phyloP scores from a whole-genome alignment of 2,113 vertebrate species.

The Chaetorhynchus papuensis region DNA sequence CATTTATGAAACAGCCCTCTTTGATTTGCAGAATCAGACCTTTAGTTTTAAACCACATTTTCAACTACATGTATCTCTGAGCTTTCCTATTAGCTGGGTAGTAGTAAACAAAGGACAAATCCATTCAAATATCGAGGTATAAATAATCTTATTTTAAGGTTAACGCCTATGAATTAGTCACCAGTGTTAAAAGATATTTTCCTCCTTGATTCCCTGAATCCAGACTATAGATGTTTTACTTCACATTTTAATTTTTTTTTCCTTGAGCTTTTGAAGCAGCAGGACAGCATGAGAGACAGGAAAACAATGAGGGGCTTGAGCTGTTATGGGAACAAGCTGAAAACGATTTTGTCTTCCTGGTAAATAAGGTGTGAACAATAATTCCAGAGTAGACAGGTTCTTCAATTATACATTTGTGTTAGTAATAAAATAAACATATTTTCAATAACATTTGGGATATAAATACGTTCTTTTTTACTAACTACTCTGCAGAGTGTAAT shows the following conservation, averaged over 20 bases:
- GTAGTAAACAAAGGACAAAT: background rate
- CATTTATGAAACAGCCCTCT: background rate
- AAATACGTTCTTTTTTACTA: constrained; percentile 57
- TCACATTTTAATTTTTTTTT: background rate
- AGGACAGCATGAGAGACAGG: background rate
- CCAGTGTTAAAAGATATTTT: background rate
- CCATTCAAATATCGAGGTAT: background rate
- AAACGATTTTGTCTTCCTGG: constrained; percentile 29
- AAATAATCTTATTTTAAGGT: constrained; percentile 4
- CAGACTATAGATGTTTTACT: background rate
- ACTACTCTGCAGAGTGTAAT: constrained; percentile 8
- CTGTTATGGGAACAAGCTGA: constrained; percentile 10
- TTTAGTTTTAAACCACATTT: constrained; percentile 20
- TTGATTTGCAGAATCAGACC: background rate
- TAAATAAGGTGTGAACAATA: constrained; percentile 68
- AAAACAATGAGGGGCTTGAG: background rate
- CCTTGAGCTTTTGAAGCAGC: background rate
- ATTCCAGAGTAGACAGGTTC: constrained; percentile 61
- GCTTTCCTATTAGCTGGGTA: background rate
- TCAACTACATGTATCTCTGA: background rate
- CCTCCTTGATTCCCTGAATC: constrained; percentile 1
- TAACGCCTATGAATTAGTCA: background rate
- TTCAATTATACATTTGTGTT: constrained; percentile 75
- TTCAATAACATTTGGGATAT: constrained; percentile 68
- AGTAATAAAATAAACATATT: constrained; percentile 70